Base-by-base conservation (phyloP, 1,140 invertebrate genomes). In the Penaeus chinensis region DNA sequence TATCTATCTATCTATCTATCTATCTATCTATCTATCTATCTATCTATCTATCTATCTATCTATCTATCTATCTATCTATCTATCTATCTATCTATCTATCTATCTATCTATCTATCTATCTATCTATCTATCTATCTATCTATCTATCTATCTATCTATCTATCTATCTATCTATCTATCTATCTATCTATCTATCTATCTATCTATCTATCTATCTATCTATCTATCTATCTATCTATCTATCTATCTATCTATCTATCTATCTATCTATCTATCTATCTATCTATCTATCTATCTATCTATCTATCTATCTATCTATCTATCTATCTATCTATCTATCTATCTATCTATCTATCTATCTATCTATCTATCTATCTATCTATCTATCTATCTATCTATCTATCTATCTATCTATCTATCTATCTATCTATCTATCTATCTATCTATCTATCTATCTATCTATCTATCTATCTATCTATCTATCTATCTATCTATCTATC, bases 31-130 rank as follows among this genome's bases (percentile, higher is more conserved):
- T n/a, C 66, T 69, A 8, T 69, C 66, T 69, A n/a, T 69, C 66
- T 69, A 8, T 69, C 66, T 69, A n/a, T 69, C 66, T 69, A n/a
- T 69, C 66, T 69, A n/a, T 69, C 16, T 69, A n/a, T 69, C 66
- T 69, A 0, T 69, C 65, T 69, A 4, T 69, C 65, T 69, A 4
- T 69, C 65, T 69, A 4, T 66, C 65, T 66, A 20, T 66, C 65
- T n/a, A n/a, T 24, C 27, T 24, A n/a, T 24, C 27, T 24, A n/a
- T 24, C 65, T 66, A 20, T 66, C 65, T 66, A 20, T 66, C 65
- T 66, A 20, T 66, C 65, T 66, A 20, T 66, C 65, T 66, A 20
- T 66, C 65, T 66, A 20, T 66, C 66, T 5, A 4, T 69, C 66
- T 69, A 22, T 69, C 66, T 69, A 22, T 69, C 66, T 69, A 4